A percentile compares a stretch with the other conserved stretches of the same genome.
Evolutionary conservation across 1,140 invertebrate genomes (phyloP).

Genomic region (Spodoptera litura): DNA sequence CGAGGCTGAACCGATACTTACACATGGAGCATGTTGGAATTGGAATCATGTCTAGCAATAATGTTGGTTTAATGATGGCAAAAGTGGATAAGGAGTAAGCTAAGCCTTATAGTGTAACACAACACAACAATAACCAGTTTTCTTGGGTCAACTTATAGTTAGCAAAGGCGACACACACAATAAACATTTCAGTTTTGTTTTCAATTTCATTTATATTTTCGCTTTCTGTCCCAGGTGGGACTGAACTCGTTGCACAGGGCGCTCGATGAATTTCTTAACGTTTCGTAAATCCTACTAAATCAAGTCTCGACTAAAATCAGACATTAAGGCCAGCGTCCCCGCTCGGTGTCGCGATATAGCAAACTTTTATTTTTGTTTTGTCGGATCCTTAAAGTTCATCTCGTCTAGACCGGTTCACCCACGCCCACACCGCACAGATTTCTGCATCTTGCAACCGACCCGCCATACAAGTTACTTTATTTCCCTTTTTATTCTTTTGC

Average conservation of each 20-base stretch:
- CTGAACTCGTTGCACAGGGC: neutral
- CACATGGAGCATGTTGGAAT: slow-evolving; percentile 9
- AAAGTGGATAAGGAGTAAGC: neutral
- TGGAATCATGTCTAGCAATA: slow-evolving; percentile 20
- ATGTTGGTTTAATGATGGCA: slow-evolving; percentile 20
- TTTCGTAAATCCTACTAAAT: slow-evolving; percentile 51
- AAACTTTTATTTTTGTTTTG: slow-evolving; percentile 81
- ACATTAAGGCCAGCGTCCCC: slow-evolving; percentile 68
- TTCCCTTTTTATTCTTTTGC: slow-evolving; percentile 82
- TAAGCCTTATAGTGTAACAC: neutral
- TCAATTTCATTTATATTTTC: slow-evolving; percentile 13
- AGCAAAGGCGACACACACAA: slow-evolving; percentile 19
- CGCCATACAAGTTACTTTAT: slow-evolving; percentile 83
- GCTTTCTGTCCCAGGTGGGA: slow-evolving; percentile 12
- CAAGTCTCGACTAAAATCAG: slow-evolving; percentile 68
- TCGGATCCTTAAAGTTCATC: slow-evolving; percentile 82
- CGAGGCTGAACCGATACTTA: slow-evolving; percentile 3
- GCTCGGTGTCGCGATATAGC: slow-evolving; percentile 71
- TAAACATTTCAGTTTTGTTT: slow-evolving; percentile 2
- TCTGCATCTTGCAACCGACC: slow-evolving; percentile 83
- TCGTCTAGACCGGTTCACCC: slow-evolving; percentile 82
- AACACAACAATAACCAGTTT: slow-evolving; percentile 24
- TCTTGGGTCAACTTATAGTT: neutral
- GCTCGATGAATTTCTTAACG: slow-evolving; percentile 15
- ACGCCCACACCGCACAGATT: slow-evolving; percentile 82